Percentiles rank a stretch among this genome's conserved stretches.
These are phyloP conservation scores for Calypte anna DNA, from an alignment of 2,113 vertebrate species.

Conservation along the genomic window DNA sequence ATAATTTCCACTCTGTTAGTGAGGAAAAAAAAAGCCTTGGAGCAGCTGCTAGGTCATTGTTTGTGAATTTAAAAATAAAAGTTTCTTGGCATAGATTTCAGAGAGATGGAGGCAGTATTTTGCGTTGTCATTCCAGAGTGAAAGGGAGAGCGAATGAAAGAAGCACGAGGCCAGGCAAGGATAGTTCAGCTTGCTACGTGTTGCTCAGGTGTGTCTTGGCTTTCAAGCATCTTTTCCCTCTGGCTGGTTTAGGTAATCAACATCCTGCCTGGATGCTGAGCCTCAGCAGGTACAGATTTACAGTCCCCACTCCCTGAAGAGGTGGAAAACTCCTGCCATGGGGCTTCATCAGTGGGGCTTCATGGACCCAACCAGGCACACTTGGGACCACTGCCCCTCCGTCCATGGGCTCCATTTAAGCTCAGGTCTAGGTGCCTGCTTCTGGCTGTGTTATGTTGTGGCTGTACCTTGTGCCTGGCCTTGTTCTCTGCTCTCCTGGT, in stretches of 20 bases:
- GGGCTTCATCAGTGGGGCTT: background rate
- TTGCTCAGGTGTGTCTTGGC: conserved; percentile 59
- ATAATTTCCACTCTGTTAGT: conserved; percentile 65
- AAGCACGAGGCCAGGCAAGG: conserved; percentile 16
- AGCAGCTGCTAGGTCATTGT: conserved; percentile 75
- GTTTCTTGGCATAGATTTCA: conserved; percentile 65
- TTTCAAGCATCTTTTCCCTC: conserved; percentile 32
- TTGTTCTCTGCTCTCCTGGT: background rate
- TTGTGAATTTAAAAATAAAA: conserved; percentile 79
- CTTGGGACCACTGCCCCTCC: background rate
- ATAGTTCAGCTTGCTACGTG: conserved; percentile 8
- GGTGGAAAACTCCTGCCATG: background rate
- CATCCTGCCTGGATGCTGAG: background rate
- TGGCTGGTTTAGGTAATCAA: conserved; percentile 45
- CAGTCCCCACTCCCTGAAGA: background rate
- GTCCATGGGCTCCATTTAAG: background rate
- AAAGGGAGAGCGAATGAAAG: background rate
- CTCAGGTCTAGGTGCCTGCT: background rate
- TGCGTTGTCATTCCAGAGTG: background rate
- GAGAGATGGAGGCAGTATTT: conserved; percentile 42
- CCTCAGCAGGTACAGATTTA: conserved; percentile 15
- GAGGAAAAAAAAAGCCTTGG: background rate
- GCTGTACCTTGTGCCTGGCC: background rate
- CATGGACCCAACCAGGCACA: background rate
- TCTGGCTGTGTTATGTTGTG: background rate